Evolutionary conservation across 53 echinoderm and acorn worm genomes (phyloP).

Genomic region (Pentamera pediparva): DNA sequence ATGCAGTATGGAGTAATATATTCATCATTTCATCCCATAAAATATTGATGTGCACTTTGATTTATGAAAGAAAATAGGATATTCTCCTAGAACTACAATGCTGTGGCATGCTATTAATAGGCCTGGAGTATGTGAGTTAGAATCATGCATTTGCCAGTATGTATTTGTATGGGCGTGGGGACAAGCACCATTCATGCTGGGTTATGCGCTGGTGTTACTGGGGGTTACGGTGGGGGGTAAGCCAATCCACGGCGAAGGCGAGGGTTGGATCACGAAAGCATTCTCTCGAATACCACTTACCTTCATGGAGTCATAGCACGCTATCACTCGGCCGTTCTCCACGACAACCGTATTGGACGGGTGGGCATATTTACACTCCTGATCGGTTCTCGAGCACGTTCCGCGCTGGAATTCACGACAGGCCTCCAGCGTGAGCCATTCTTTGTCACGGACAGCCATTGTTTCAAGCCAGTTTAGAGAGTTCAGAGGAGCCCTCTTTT

Average conservation of each 20-base stretch:
- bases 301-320: conserved; percentile 99
- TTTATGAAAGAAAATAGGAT: no score
- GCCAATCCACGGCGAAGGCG: not conserved
- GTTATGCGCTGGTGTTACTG: not conserved
- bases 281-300: conserved; percentile 61
- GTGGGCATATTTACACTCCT: conserved; percentile 99
- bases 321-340: conserved; percentile 98
- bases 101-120: no score
- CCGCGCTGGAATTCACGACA: conserved; percentile 98
- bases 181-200: no score
- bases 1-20: no score
- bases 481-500: conserved; percentile 11
- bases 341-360: conserved; percentile 96
- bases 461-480: conserved; percentile 19
- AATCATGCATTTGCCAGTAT: no score
- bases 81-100: no score
- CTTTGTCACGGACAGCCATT: conserved; percentile 92
- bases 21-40: no score
- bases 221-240: not conserved
- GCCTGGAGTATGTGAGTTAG: no score
- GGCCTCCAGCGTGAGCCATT: conserved; percentile 99
- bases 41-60: no score
- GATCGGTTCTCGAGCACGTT: conserved; percentile 94
- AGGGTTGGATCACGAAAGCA: conserved; percentile 15
- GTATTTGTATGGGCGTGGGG: no score